phyloP scores from a whole-genome alignment of 2,797 vertebrate species.

The Rallus crepitans region DNA sequence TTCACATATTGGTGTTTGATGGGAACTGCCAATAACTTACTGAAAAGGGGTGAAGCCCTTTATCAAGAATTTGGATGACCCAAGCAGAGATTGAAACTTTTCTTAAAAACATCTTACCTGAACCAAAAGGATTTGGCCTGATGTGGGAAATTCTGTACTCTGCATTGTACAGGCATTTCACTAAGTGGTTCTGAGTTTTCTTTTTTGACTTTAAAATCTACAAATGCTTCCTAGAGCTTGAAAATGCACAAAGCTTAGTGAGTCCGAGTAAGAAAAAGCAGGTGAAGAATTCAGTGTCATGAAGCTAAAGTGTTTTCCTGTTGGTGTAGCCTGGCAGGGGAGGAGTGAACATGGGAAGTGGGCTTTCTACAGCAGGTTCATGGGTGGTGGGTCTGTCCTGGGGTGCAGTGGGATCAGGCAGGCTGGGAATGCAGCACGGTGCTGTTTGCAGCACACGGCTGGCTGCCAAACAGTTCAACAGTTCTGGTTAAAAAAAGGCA shows the following conservation, averaged over 20 bases:
- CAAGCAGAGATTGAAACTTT: not conserved
- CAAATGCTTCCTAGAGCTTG: not conserved
- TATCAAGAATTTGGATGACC: not conserved
- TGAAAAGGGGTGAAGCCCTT: not conserved
- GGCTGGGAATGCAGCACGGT: not conserved
- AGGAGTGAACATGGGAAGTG: not conserved
- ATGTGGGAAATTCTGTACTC: not conserved
- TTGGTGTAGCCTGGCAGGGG: not conserved
- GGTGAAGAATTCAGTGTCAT: not conserved
- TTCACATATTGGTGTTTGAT: not conserved
- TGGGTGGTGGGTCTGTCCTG: not conserved
- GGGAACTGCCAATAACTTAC: not conserved
- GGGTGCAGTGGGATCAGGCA: not conserved
- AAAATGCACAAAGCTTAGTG: not conserved
- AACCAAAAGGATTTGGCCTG: not conserved
- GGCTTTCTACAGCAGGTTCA: not conserved
- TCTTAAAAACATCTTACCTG: not conserved
- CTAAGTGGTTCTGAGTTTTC: not conserved
- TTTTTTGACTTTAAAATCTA: not conserved
- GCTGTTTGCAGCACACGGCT: not conserved
- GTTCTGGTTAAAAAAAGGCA: constrained; percentile 50
- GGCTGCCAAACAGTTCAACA: constrained; percentile 26
- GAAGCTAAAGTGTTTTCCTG: not conserved
- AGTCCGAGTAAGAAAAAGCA: not conserved
- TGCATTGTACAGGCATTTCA: not conserved